phyloP scores from a whole-genome alignment of 2,888 invertebrate species.

The Ophion ellenae region DNA sequence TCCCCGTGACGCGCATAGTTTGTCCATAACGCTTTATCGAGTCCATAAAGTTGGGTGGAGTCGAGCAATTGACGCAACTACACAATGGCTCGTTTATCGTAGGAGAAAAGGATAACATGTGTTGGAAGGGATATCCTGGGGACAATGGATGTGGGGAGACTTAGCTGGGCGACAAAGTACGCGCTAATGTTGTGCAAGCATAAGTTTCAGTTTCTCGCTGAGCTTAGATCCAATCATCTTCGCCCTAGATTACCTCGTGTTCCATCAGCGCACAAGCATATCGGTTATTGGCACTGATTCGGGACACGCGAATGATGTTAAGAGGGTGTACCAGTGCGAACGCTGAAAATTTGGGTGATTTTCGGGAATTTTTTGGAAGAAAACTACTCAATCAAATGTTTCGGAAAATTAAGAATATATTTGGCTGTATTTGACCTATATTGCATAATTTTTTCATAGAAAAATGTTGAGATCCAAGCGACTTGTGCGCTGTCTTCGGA shows the following conservation, averaged over 20 bases:
- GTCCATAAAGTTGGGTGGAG: conserved; percentile 48
- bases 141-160: conserved; percentile 23
- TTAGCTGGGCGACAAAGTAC: conserved; percentile 31
- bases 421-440: too few relatives aligned
- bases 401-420: too few relatives aligned
- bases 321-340: too few relatives aligned
- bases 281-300: too few relatives aligned
- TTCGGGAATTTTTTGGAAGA: too few relatives aligned
- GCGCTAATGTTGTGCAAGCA: conserved; percentile 48
- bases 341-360: too few relatives aligned
- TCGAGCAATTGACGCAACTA: conserved; percentile 70
- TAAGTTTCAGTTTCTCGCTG: conserved; percentile 25
- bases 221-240: conserved; percentile 20
- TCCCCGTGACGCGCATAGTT: conserved; percentile 48
- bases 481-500: too few relatives aligned
- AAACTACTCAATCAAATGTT: too few relatives aligned
- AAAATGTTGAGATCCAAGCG: too few relatives aligned
- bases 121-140: conserved; percentile 69
- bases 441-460: too few relatives aligned
- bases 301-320: too few relatives aligned
- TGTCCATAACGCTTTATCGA: conserved; percentile 53
- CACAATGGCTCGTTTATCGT: conserved; percentile 80
- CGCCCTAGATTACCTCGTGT: background rate
- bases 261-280: too few relatives aligned
- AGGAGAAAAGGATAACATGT: conserved; percentile 75